Evolutionary conservation across 2,888 invertebrate genomes (phyloP).

Genomic region (Drepana falcataria): DNA sequence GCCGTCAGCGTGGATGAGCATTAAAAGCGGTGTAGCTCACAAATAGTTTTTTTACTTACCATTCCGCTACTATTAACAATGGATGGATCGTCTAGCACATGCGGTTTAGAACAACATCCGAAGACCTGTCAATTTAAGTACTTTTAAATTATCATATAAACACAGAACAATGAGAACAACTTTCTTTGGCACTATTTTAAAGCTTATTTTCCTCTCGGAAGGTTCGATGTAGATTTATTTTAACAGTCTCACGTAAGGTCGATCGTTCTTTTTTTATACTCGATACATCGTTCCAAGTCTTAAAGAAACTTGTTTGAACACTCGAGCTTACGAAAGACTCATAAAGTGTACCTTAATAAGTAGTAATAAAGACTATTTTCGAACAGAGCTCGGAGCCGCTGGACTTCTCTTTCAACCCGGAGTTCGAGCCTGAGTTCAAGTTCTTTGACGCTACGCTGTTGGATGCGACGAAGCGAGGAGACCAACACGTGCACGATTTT

Average conservation of each 20-base stretch:
- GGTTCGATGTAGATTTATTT: conserved; percentile 1
- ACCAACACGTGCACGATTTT: conserved; percentile 89
- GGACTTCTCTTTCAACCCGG: conserved; percentile 96
- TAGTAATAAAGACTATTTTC: conserved; percentile 6
- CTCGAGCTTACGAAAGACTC: neutral
- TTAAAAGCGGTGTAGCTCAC: no score
- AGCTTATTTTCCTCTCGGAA: neutral
- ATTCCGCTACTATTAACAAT: no score
- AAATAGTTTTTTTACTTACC: no score
- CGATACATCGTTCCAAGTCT: no score
- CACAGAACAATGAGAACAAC: no score
- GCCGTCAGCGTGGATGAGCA: no score
- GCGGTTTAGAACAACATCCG: no score
- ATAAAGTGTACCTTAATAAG: neutral
- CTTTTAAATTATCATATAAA: no score
- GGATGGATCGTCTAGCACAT: no score
- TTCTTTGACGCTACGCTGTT: conserved; percentile 94
- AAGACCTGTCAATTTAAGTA: no score
- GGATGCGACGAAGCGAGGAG: conserved; percentile 87
- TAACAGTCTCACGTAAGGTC: neutral
- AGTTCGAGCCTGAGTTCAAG: conserved; percentile 94
- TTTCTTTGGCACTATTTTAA: neutral
- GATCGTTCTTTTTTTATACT: neutral
- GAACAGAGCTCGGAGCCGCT: conserved; percentile 85
- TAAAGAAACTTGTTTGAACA: neutral